Evolutionary conservation across 2,797 vertebrate genomes (phyloP).

Genomic region (Antrozous pallidus): DNA sequence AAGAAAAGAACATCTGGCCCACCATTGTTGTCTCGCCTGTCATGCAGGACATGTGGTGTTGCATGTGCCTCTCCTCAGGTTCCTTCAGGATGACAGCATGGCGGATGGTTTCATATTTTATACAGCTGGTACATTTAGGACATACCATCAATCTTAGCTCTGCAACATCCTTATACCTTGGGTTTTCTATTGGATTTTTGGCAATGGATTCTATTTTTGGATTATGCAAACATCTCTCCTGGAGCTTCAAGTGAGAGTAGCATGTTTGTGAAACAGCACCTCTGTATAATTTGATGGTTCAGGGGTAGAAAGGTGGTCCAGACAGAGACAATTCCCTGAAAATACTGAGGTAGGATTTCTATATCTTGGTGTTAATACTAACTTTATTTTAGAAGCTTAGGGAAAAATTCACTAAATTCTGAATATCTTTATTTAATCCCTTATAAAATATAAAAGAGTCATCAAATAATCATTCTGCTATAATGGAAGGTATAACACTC

Average conservation of each 20-base stretch:
- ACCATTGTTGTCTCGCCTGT: constrained; percentile 35
- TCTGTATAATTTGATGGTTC: constrained; percentile 58
- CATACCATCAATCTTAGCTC: constrained; percentile 47
- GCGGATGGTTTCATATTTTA: constrained; percentile 22
- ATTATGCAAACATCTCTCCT: constrained; percentile 48
- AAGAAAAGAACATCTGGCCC: constrained; percentile 48
- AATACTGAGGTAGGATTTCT: constrained; percentile 30
- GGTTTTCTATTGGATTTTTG: constrained; percentile 49
- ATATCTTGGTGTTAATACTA: constrained; percentile 12
- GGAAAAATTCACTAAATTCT: constrained; percentile 20
- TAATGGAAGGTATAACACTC: background rate
- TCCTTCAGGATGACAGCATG: background rate
- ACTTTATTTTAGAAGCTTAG: constrained; percentile 45
- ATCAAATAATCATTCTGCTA: background rate
- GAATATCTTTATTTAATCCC: constrained; percentile 31
- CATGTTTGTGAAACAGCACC: constrained; percentile 49
- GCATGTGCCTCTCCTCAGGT: constrained; percentile 30
- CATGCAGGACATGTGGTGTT: constrained; percentile 36
- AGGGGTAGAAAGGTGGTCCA: constrained; percentile 14
- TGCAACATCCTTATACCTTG: constrained; percentile 33
- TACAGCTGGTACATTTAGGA: constrained; percentile 56
- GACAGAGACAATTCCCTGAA: constrained; percentile 34
- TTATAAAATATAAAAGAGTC: constrained; percentile 15
- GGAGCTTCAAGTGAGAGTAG: constrained; percentile 30
- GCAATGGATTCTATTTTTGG: constrained; percentile 46